Conservation (phyloP, 30 jellyfish, hydroid and myxozoan species). For the Cassiopea andromeda region DNA sequence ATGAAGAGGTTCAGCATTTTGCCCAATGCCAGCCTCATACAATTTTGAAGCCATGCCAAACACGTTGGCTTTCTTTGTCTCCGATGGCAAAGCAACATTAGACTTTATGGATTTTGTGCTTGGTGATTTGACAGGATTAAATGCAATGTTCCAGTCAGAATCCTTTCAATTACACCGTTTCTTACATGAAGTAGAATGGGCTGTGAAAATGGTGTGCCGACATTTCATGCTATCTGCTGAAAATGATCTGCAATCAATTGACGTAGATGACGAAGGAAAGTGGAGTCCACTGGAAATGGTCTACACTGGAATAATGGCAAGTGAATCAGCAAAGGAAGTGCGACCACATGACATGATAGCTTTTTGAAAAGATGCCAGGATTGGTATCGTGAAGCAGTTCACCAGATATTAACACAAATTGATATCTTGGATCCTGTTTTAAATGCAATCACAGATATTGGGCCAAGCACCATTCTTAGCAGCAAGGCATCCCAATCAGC, state of each 20-base stretch:
- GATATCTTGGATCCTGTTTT: slow-evolving; percentile 5
- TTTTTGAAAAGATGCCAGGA: slow-evolving; percentile 4
- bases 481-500: neutral
- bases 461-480: neutral
- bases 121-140: slow-evolving; percentile 26
- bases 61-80: too few relatives aligned
- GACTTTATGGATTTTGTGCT: slow-evolving; percentile 36
- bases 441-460: neutral
- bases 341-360: slow-evolving; percentile 25
- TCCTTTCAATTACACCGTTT: slow-evolving; percentile 21
- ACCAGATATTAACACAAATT: slow-evolving; percentile 6
- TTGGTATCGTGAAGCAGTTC: slow-evolving; percentile 17
- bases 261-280: slow-evolving; percentile 11
- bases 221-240: slow-evolving; percentile 15
- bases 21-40: too few relatives aligned
- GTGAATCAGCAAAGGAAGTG: slow-evolving; percentile 7
- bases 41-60: too few relatives aligned
- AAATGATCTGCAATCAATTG: neutral
- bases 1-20: too few relatives aligned
- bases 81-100: slow-evolving; percentile 4
- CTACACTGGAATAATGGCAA: neutral
- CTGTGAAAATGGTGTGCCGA: slow-evolving; percentile 14
- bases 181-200: slow-evolving; percentile 12
- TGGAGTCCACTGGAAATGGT: slow-evolving; percentile 24
- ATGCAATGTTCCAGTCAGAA: slow-evolving; percentile 36